Evolutionary conservation across 1,140 invertebrate species (phyloP).

Genomic region (Ruditapes philippinarum): DNA sequence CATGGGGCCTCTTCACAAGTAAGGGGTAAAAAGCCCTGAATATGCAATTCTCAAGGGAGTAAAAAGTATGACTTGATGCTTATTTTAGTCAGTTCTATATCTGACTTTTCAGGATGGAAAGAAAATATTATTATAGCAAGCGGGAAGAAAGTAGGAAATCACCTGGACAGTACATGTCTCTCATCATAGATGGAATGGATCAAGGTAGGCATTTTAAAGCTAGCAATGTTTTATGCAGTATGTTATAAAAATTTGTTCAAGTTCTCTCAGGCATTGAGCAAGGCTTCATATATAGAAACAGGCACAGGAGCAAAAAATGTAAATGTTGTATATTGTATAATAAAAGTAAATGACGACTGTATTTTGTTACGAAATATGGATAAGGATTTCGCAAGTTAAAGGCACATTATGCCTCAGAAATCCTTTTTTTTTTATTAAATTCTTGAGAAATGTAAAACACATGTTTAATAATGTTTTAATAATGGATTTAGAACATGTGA

Average conservation of each 20-base stretch:
- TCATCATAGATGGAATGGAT: constrained; percentile 36
- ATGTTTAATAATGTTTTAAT: too few relatives aligned
- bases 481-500: too few relatives aligned
- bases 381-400: too few relatives aligned
- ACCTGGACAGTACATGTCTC: constrained; percentile 8
- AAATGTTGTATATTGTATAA: neutral
- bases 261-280: neutral
- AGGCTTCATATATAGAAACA: neutral
- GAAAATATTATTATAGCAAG: constrained; percentile 34
- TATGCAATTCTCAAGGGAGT: too few relatives aligned
- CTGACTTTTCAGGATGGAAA: constrained; percentile 6
- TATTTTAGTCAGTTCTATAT: neutral
- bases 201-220: neutral
- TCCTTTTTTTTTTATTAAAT: too few relatives aligned
- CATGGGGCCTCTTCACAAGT: too few relatives aligned
- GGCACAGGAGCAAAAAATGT: too few relatives aligned
- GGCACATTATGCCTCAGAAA: too few relatives aligned
- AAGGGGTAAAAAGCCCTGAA: too few relatives aligned
- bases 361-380: neutral
- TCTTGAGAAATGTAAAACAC: too few relatives aligned
- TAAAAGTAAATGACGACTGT: neutral
- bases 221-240: neutral
- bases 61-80: too few relatives aligned
- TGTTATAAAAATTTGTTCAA: neutral
- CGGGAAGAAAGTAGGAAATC: neutral